Base-by-base conservation (phyloP, 2,888 invertebrate species). In the Labia minor region DNA sequence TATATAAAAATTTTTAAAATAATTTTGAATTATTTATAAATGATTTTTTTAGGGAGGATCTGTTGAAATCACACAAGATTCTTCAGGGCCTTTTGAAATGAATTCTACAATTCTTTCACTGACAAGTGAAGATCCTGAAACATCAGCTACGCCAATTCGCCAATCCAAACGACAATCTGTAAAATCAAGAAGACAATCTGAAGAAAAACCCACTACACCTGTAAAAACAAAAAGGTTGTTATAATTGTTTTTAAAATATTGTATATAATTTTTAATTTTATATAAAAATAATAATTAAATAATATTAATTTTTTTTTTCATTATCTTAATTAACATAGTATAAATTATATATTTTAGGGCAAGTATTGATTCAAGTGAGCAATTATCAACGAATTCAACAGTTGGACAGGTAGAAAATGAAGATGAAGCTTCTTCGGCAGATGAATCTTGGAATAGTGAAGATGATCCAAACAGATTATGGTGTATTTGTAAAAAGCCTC, bases 401-500 rank as follows among this genome's bases (percentile, higher is more conserved):
- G n/a, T 49, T 16, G 16, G 49, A 77, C 77, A 72, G 73, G 77
- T 77, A 3, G 78, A 78, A 16, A 80, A 81, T 68, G 80, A 79
- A 62, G 76, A 76, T 14, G 70, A 85, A 67, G 84, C 84, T 74
- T 87, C 74, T 1, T 77, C 78, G 3, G 78, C 78, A 18, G 79
- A 76, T 3, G 77, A 84, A 71, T 84, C 83, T 75, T 85, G 83
- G 76, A 87, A 87, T 77, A 90, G 90, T n/a, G 93, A 94, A 78
- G 94, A 95, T 79, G 95, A 95, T 82, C 95, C 95, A 8, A 87
- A 90, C 74, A 88, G 92, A 75, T 80, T 95, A 66, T 96, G 96
- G 95, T 96, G 96, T 77, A 90, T 96, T 75, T 96, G 96, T 76
- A 88, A 89, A 72, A 92, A 93, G 75, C 96, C 96, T 0, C 95